Evolutionary conservation across 2,797 vertebrate genomes (phyloP), one percentile per base, ranked within the genome.

Genomic region (Diglossa cyanea): DNA sequence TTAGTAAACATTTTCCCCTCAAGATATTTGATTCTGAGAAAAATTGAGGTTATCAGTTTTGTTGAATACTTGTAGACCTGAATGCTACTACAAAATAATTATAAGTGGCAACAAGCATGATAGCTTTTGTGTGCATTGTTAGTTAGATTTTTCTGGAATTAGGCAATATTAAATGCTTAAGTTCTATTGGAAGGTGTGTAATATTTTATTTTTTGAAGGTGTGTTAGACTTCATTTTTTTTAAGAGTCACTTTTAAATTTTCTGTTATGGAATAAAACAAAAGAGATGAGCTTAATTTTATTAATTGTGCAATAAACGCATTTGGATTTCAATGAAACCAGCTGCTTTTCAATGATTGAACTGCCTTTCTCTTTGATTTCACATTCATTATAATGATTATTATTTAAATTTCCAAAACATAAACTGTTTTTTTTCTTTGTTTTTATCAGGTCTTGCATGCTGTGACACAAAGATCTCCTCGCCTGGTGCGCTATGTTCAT

Each of bases 361-460:
- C 18, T 67, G 23, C 4, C 42, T 81, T 55, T 50, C 10, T 7
- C 45, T 28, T n/a, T 45, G 51, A n/a, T 60, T 68, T 67, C 47
- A 17, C 17, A 24, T 50, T 53, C 3, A 9, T 47, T 70, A 7
- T 53, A 47, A 28, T 26, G 25, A 48, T 17, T 28, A 50, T 50
- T 28, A 74, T 74, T 86, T n/a, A 4, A 40, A 50, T 78, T 84
- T 84, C 53, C 39, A 42, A 61, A 47, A 42, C 2, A 31, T 11
- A 51, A 89, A 50, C 8, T 54, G 10, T 0, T 55, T 74, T 51
- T 53, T 35, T 65, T 45, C 40, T 93, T 80, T 92, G 12, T 90
- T 92, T 92, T 85, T 23, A 25, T 65, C 70, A 97, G 95, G 79
- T 39, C 58, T 82, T 90, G 71, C 30, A 66, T 55, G 44, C 70